phyloP scores from a whole-genome alignment of 2,113 vertebrate species.

The Acanthochromis polyacanthus region DNA sequence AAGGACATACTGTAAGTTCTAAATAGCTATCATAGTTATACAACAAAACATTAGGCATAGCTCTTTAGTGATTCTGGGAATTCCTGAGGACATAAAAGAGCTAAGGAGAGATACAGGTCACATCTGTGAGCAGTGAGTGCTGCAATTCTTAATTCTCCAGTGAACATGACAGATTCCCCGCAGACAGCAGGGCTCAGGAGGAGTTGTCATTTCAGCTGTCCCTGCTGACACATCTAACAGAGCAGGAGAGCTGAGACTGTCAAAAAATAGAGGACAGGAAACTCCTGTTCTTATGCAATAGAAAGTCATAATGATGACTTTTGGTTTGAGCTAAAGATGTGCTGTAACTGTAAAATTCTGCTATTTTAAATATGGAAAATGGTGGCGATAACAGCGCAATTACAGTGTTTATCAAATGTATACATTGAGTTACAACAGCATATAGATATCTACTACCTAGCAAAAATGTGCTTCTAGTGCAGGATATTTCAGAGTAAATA shows the following conservation, averaged over 20 bases:
- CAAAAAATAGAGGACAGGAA: constrained; percentile 57
- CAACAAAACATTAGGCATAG: constrained; percentile 13
- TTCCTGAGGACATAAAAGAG: constrained; percentile 47
- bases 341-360: not conserved
- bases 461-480: not conserved
- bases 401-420: not conserved
- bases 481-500: not conserved
- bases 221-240: constrained; percentile 58
- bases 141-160: constrained; percentile 66
- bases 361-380: not conserved
- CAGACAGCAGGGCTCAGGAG: constrained; percentile 77
- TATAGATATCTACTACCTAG: not conserved
- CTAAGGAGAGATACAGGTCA: constrained; percentile 52
- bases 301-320: constrained; percentile 6
- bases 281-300: constrained; percentile 65
- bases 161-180: constrained; percentile 71
- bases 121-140: constrained; percentile 69
- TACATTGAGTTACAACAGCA: not conserved
- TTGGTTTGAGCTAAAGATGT: not conserved
- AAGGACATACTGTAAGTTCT: not conserved
- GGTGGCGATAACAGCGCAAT: too few relatives aligned
- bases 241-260: constrained; percentile 55
- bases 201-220: constrained; percentile 57
- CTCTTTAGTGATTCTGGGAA: constrained; percentile 34
- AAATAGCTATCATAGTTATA: not conserved